phyloP scores from a whole-genome alignment of 1,140 invertebrate species.

The Drosophila navojoa region DNA sequence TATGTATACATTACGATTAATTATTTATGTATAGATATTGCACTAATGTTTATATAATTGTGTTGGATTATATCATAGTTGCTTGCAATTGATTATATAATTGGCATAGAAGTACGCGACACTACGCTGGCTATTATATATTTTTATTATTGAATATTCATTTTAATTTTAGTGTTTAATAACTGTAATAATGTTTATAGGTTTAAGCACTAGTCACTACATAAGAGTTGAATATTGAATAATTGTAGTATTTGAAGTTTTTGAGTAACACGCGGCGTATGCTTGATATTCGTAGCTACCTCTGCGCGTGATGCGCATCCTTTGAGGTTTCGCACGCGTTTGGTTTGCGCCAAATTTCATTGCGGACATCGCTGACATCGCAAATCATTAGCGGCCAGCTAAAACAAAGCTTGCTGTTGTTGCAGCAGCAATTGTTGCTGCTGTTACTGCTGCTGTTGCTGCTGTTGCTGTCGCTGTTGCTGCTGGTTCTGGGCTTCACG shows the following conservation, averaged over 20 bases:
- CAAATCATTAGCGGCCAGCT: constrained; percentile 63
- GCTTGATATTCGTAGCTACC: constrained; percentile 22
- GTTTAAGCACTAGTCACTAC: constrained; percentile 34
- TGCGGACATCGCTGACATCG: constrained; percentile 37
- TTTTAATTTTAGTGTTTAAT: not conserved
- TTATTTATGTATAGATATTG: constrained; percentile 25
- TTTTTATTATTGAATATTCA: not conserved
- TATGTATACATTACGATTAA: not conserved
- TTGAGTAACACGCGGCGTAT: constrained; percentile 35
- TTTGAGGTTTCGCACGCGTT: constrained; percentile 63
- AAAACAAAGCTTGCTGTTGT: constrained; percentile 41
- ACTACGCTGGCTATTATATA: constrained; percentile 22
- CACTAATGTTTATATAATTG: constrained; percentile 37
- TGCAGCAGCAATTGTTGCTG: constrained; percentile 11
- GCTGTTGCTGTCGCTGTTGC: constrained; percentile 17
- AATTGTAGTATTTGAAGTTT: not conserved
- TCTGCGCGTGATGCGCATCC: constrained; percentile 58
- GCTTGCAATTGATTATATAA: constrained; percentile 37
- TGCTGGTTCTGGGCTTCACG: constrained; percentile 35
- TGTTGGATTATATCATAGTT: constrained; percentile 27
- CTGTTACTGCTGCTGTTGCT: constrained; percentile 3
- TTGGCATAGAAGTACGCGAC: constrained; percentile 14
- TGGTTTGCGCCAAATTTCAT: constrained; percentile 57
- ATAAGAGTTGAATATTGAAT: constrained; percentile 9
- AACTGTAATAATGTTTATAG: constrained; percentile 5